A percentile compares a stretch with the other conserved stretches of the same genome.
These are phyloP conservation scores for Semibalanus balanoides DNA, from an alignment of 1,140 invertebrate species.

Conservation along the genomic window DNA sequence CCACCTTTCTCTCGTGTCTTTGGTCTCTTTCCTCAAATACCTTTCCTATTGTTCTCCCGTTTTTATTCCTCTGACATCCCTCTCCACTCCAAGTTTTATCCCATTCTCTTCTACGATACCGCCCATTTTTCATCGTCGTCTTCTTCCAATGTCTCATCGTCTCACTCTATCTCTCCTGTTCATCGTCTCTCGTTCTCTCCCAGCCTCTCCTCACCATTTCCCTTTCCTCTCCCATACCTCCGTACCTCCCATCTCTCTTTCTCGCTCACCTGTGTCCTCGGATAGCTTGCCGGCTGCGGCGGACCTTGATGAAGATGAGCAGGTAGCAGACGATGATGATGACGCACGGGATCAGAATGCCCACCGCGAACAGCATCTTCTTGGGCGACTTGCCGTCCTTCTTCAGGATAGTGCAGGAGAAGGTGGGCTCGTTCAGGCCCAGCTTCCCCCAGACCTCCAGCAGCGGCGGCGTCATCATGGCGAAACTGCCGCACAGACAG, in stretches of 20 bases:
- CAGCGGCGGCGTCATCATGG: slow-evolving; percentile 54
- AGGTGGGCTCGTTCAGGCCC: slow-evolving; percentile 56
- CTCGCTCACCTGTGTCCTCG: background rate
- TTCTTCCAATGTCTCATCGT: background rate
- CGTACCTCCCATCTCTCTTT: background rate
- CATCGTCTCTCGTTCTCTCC: background rate
- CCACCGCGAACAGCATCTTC: slow-evolving; percentile 66
- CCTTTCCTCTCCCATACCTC: background rate
- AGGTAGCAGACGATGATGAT: slow-evolving; percentile 69
- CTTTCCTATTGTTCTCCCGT: no score
- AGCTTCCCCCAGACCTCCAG: slow-evolving; percentile 66
- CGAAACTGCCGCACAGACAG: slow-evolving; percentile 27
- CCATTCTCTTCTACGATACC: no score
- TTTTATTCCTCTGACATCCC: no score
- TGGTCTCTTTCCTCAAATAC: no score
- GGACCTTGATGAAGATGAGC: slow-evolving; percentile 66
- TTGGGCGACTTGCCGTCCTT: slow-evolving; percentile 59
- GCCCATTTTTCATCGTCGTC: background rate
- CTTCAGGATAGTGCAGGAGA: slow-evolving; percentile 66
- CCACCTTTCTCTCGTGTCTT: no score
- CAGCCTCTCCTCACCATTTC: background rate
- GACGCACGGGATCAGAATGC: slow-evolving; percentile 61
- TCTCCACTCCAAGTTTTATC: no score
- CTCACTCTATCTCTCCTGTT: background rate
- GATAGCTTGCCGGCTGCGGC: background rate